phyloP scores from a whole-genome alignment of 92 coral and sea anemone genomes.

The Bergia puertoricense region DNA sequence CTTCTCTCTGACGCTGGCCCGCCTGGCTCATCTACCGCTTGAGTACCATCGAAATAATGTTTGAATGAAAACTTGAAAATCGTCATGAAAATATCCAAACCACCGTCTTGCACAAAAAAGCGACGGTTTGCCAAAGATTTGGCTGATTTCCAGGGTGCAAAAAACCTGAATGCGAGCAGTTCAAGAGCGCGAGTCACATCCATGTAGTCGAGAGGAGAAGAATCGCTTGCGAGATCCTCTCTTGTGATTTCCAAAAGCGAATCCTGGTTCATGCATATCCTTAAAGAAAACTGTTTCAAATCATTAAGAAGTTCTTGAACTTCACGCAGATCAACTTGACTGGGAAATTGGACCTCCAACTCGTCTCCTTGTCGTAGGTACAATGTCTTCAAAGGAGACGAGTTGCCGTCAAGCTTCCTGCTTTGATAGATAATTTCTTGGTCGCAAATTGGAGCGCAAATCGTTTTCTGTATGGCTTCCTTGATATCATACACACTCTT shows the following conservation, averaged over 20 bases:
- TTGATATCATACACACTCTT: slow-evolving; percentile 51
- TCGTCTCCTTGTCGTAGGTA: slow-evolving; percentile 73
- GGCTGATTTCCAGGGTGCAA: slow-evolving; percentile 70
- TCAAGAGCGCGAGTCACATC: slow-evolving; percentile 18
- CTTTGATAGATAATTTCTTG: slow-evolving; percentile 63
- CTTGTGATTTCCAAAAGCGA: neutral
- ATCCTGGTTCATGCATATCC: slow-evolving; percentile 21
- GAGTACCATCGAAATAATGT: neutral
- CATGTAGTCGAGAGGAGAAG: neutral
- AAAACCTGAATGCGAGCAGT: slow-evolving; percentile 20
- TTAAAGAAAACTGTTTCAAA: slow-evolving; percentile 46
- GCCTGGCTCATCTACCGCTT: neutral
- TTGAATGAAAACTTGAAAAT: slow-evolving; percentile 56
- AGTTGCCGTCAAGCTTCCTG: slow-evolving; percentile 52
- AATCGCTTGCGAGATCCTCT: neutral
- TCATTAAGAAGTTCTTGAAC: slow-evolving; percentile 43
- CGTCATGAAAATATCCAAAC: slow-evolving; percentile 66
- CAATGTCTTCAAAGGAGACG: slow-evolving; percentile 45
- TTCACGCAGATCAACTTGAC: slow-evolving; percentile 55
- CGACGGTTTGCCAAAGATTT: slow-evolving; percentile 68
- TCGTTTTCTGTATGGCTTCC: slow-evolving; percentile 49
- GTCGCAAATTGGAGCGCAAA: slow-evolving; percentile 74
- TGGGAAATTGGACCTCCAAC: slow-evolving; percentile 55
- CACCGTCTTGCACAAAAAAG: slow-evolving; percentile 84
- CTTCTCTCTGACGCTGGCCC: neutral